Evolutionary conservation across 1,140 invertebrate genomes (phyloP).

Genomic region (Mylabris phalerata): DNA sequence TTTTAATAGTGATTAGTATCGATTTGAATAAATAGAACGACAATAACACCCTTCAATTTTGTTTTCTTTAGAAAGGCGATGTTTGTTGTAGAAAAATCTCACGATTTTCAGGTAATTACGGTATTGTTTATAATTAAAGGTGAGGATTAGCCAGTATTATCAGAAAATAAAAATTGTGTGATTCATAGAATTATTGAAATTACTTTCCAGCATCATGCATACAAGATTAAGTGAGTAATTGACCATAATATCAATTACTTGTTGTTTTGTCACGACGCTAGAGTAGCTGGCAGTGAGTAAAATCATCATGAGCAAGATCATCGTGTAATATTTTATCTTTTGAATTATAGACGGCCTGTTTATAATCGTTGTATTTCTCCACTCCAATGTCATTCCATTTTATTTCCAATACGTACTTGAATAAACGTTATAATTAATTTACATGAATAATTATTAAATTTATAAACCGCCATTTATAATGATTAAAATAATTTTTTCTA

Average conservation of each 20-base stretch:
- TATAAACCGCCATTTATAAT: too few species aligned
- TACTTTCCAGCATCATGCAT: constrained; percentile 16
- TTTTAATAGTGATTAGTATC: too few species aligned
- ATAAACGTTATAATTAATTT: too few species aligned
- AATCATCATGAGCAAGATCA: constrained; percentile 4
- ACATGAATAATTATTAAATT: too few species aligned
- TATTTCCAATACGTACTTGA: too few species aligned
- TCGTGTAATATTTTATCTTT: too few species aligned
- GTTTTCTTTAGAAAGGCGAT: neutral
- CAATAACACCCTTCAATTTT: too few species aligned
- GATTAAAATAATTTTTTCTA: too few species aligned
- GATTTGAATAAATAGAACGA: too few species aligned
- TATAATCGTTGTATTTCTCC: constrained; percentile 12
- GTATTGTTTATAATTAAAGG: constrained; percentile 6
- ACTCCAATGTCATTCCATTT: constrained; percentile 2
- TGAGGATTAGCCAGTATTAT: constrained; percentile 4
- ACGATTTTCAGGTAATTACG: neutral
- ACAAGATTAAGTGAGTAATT: constrained; percentile 15
- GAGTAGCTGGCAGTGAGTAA: constrained; percentile 10
- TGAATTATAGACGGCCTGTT: neutral
- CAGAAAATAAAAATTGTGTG: constrained; percentile 9
- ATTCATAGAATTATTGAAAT: constrained; percentile 15
- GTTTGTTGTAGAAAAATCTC: constrained; percentile 5
- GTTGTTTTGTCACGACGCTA: constrained; percentile 21
- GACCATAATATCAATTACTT: constrained; percentile 10